Percentiles rank a stretch among this genome's conserved stretches.
Conservation (phyloP, 2,888 invertebrate species). For the Limnephilus marmoratus region DNA sequence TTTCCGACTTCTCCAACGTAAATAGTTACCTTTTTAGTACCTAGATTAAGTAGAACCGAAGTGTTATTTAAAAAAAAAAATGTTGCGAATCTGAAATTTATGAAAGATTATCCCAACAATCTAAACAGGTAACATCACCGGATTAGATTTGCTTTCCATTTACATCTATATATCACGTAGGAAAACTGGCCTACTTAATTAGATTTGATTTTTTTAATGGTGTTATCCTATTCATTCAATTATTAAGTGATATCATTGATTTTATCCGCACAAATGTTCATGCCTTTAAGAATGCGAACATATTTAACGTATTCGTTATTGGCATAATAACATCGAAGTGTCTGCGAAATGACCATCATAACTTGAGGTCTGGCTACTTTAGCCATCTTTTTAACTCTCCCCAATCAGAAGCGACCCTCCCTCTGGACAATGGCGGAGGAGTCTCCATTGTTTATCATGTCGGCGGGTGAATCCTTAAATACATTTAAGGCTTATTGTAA, state of each 20-base stretch:
- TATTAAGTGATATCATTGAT: neutral
- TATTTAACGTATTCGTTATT: neutral
- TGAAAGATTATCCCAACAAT: no score
- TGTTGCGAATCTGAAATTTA: no score
- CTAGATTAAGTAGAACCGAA: no score
- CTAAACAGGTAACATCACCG: no score
- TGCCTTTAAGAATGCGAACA: neutral
- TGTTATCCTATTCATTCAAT: no score
- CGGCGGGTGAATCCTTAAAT: constrained; percentile 41
- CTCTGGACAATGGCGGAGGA: neutral
- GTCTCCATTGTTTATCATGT: constrained; percentile 48
- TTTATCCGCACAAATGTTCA: neutral
- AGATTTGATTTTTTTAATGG: no score
- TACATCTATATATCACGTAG: no score
- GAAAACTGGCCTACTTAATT: no score
- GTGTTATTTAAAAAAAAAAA: no score
- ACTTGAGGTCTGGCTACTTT: neutral
- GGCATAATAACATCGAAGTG: neutral
- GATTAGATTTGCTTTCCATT: no score
- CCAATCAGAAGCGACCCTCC: constrained; percentile 20
- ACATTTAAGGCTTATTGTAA: constrained; percentile 61
- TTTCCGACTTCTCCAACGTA: no score
- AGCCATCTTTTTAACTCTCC: neutral
- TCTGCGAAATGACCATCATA: neutral
- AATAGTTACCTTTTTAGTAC: no score